Base-by-base conservation (phyloP, 2,888 invertebrate species). In the Spilosoma lubricipeda region DNA sequence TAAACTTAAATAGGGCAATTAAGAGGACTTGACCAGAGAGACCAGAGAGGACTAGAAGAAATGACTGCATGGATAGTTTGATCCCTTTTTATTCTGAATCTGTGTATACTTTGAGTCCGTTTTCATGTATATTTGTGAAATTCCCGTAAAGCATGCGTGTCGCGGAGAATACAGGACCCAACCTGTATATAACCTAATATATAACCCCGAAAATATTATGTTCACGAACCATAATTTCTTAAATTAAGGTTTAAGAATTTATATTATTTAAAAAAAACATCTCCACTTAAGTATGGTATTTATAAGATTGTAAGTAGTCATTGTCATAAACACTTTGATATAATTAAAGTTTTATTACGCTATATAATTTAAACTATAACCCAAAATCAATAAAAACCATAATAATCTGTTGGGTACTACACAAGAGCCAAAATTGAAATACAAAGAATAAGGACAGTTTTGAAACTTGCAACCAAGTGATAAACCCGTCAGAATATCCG, bases 361-460 rank as follows among this genome's bases (percentile, higher is more conserved):
- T 45, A 42, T 42, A 42, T 45, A 42, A 67, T 67, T 67, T 67
- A 69, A 52, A 69, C 36, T 15, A 56, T 9, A 23, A 33, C 30
- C 63, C 30, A 68, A 30, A 56, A 56, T 5, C 23, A 36, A 18
- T 15, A 69, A 56, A n/a, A 15, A 27, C 18, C 23, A 56, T 1
- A 56, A 56, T 23, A 52, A 23, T 27, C 23, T 30, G 2, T 56
- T 5, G 23, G 48, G 48, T 48, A 33, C 15, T n/a, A 36, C 2
- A 52, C 13, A 56, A 69, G 23, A 52, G 11, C 20, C 23, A 56
- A 20, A 33, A 45, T n/a, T 48, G n/a, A 36, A 59, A 20, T 45
- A 66, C 9, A 52, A 27, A 13, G 59, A 72, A 56, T 70, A 73
- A 23, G 52, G 69, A n/a, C 70, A 73, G 36, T 69, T 63, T 64